Base-by-base conservation (phyloP, 2,113 vertebrate species). In the Phaethornis superciliosus region DNA sequence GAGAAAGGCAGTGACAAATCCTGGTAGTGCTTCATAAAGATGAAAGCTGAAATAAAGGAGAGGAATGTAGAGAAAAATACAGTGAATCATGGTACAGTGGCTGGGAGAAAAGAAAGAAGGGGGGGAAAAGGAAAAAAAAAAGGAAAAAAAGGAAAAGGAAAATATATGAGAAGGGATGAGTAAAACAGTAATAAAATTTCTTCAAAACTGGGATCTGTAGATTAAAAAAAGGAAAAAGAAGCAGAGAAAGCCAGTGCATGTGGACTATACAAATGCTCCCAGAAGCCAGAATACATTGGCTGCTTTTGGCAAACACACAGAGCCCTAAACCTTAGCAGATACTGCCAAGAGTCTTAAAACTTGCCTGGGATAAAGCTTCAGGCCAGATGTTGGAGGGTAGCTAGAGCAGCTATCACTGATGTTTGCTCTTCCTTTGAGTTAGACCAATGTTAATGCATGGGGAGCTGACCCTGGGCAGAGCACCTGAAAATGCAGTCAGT, bases 61-160 rank as follows among this genome's bases (percentile, higher is more conserved):
- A 69, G 15, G 12, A 76, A 58, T 37, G 3, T 23, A 52, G 35
- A 78, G 22, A 30, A 81, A 86, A 63, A 74, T 37, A 22, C 8
- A 17, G 26, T 28, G 26, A 93, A 18, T 5, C 2, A 30, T 1
- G 2, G 18, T 4, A 5, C 1, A 5, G 1, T 2, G 1, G 9
- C n/a, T 51, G 37, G 17, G 19, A 63, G 47, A 54, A 62, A 84
- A 74, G 4, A 60, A 75, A 47, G 6, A 9, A 44, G 40, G 5
- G 6, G 1, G 2, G 1, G 8, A 32, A 56, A 32, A 15, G 19
- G 59, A 44, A 55, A 62, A 84, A 74, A 4, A 60, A 75, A 47
- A 5, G 7, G 40, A 58, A 59, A 58, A 15, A 6, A 7, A 9
- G 0, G 28, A 28, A 32, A 46, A 2, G 7, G 81, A 63, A 49